Percentiles rank a stretch among this genome's conserved stretches.
Conservation (phyloP, 2,113 vertebrate genomes). For the Gymnorhina tibicen region DNA sequence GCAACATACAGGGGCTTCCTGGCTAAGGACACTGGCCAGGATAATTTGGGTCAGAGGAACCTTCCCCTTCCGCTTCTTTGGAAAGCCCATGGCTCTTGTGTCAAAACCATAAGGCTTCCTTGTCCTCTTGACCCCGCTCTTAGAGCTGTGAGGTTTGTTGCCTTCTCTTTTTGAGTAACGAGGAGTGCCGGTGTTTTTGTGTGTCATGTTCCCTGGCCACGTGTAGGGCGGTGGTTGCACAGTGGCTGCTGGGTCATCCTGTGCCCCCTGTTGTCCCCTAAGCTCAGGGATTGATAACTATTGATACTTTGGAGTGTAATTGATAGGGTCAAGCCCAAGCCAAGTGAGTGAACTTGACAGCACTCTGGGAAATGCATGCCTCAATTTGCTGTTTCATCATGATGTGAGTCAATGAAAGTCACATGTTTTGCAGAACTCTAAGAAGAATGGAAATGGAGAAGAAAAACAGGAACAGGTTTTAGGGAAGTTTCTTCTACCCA, state of each 20-base stretch:
- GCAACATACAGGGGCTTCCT: not conserved
- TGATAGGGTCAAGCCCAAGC: not conserved
- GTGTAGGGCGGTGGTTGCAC: not conserved
- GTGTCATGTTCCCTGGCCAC: not conserved
- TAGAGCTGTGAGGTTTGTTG: not conserved
- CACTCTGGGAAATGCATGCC: not conserved
- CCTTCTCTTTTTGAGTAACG: not conserved
- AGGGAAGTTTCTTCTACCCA: slow-evolving; percentile 17
- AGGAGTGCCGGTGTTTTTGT: not conserved
- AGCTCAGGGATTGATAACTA: not conserved
- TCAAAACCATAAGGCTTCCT: not conserved
- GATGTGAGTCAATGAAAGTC: slow-evolving; percentile 8
- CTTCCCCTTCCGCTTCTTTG: not conserved
- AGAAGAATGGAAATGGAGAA: slow-evolving; percentile 6
- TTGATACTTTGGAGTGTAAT: not conserved
- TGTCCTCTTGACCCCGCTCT: not conserved
- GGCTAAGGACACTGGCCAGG: not conserved
- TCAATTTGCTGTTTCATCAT: not conserved
- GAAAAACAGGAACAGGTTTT: slow-evolving; percentile 46
- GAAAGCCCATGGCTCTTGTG: not conserved
- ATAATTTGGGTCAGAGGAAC: not conserved
- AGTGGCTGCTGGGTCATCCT: not conserved
- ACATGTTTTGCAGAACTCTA: not conserved
- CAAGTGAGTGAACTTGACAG: not conserved
- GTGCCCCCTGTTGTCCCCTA: not conserved